These are phyloP conservation scores for Chloroceryle inda DNA, from an alignment of 2,797 vertebrate species.

Conservation along the genomic window DNA sequence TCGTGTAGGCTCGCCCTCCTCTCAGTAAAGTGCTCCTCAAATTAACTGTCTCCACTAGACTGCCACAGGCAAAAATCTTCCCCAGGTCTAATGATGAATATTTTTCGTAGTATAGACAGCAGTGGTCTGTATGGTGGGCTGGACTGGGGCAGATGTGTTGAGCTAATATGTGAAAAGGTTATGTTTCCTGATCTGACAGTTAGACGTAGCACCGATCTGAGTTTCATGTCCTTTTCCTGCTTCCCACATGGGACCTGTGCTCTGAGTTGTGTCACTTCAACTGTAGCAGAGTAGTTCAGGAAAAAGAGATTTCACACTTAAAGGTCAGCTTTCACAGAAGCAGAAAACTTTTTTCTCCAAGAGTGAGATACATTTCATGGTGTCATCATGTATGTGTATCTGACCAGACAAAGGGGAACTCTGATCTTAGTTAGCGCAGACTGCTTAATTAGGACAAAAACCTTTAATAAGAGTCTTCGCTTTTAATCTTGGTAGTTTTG, in stretches of 20 bases:
- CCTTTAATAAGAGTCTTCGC: neutral
- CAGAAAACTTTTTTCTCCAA: neutral
- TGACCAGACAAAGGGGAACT: neutral
- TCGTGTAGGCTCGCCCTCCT: neutral
- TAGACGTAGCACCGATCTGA: fast-evolving
- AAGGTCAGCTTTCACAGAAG: neutral
- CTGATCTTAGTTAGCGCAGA: neutral
- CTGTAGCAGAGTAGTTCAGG: neutral
- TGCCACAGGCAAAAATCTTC: neutral
- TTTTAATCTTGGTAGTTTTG: slow-evolving; percentile 13
- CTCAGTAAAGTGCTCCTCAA: neutral
- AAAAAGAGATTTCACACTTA: fast-evolving
- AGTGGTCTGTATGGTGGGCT: neutral
- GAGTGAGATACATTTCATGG: neutral
- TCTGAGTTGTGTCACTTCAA: neutral
- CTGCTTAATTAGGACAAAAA: neutral
- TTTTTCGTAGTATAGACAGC: neutral
- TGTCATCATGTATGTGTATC: neutral
- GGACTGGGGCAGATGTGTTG: neutral
- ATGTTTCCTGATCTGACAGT: neutral
- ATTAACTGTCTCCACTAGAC: fast-evolving
- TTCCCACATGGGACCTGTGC: fast-evolving
- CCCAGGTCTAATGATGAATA: fast-evolving
- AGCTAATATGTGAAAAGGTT: fast-evolving
- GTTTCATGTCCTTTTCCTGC: neutral